Base-by-base conservation (phyloP, 2,797 vertebrate species). In the Gymnothorax javanicus region DNA sequence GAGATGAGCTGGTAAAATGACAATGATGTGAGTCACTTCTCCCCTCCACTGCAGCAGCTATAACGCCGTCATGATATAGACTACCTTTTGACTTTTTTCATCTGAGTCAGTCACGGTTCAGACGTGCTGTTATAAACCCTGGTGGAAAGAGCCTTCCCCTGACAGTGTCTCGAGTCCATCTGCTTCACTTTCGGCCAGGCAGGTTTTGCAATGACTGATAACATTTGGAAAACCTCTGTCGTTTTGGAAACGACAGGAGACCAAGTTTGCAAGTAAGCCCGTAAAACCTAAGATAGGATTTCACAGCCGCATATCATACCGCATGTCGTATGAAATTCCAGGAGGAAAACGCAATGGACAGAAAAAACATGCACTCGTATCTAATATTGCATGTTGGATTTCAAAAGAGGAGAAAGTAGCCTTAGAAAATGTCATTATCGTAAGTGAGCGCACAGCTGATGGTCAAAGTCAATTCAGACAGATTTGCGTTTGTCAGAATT, bases 71-170 rank as follows among this genome's bases (percentile, higher is more conserved):
- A 73, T 23, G 43, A 25, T 52, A 12, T n/a, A 52, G 43, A 43
- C 15, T 56, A 50, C 64, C 57, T 71, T 85, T 20, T 3, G 50
- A 85, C 43, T 83, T 83, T 59, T 83, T 83, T 83, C 23, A 83
- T 57, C 23, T 69, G 62, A 85, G 84, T 69, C 64, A 85, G 64
- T 56, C 64, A 58, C 84, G 59, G 62, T 85, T 85, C 64, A 85
- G 84, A 85, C 84, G 58, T 58, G 23, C 64, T 67, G 58, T 57
- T 85, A 57, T 85, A 85, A 71, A 85, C 84, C 52, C 69, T 57
- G 52, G 64, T 71, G 50, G 77, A 56, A 13, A 27, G 67, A 85
- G 84, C 73, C n/a, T 85, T 85, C 84, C 64, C 83, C n/a, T 69
- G 83, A 85, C 67, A 11, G n/a, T 6, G 52, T 71, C 52, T 73